These are phyloP conservation scores for Theretra japonica DNA, from an alignment of 2,888 invertebrate genomes.

Conservation along the genomic window DNA sequence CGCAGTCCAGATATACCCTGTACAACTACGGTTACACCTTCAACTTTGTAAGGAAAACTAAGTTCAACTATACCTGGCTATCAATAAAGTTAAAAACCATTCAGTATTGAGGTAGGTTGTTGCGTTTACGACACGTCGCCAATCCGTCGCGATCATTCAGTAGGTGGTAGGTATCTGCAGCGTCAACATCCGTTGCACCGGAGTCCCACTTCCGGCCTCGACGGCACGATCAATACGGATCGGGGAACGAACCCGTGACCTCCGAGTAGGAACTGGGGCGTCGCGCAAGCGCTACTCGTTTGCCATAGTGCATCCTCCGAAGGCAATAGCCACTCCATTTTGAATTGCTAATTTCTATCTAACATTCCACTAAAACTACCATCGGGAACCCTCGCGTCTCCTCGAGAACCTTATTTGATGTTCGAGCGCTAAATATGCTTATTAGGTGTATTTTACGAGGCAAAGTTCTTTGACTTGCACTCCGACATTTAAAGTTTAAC, in stretches of 20 bases:
- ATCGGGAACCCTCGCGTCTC: background rate
- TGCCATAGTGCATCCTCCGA: slow-evolving; percentile 68
- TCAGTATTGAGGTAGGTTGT: slow-evolving; percentile 19
- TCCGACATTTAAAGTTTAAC: slow-evolving; percentile 39
- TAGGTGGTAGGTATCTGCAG: slow-evolving; percentile 54
- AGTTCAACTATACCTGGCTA: background rate
- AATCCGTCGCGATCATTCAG: background rate
- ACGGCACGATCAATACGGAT: slow-evolving; percentile 74
- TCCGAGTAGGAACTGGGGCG: slow-evolving; percentile 75
- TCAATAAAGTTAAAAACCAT: background rate
- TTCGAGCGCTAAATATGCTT: background rate
- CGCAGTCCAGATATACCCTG: no score
- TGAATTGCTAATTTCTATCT: slow-evolving; percentile 69
- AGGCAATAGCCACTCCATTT: slow-evolving; percentile 52
- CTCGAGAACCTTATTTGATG: slow-evolving; percentile 1
- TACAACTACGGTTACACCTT: background rate
- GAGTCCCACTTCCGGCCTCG: slow-evolving; percentile 76
- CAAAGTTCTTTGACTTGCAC: slow-evolving; percentile 23
- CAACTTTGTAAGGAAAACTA: background rate
- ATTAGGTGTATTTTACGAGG: background rate
- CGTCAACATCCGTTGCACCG: slow-evolving; percentile 71
- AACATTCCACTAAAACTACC: slow-evolving; percentile 5
- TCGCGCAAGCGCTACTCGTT: slow-evolving; percentile 75
- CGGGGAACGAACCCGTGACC: slow-evolving; percentile 84
- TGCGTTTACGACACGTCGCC: background rate